Percentiles rank a stretch among this genome's conserved stretches.
Conservation (phyloP, 1,140 invertebrate genomes). For the Glossosoma conforme region DNA sequence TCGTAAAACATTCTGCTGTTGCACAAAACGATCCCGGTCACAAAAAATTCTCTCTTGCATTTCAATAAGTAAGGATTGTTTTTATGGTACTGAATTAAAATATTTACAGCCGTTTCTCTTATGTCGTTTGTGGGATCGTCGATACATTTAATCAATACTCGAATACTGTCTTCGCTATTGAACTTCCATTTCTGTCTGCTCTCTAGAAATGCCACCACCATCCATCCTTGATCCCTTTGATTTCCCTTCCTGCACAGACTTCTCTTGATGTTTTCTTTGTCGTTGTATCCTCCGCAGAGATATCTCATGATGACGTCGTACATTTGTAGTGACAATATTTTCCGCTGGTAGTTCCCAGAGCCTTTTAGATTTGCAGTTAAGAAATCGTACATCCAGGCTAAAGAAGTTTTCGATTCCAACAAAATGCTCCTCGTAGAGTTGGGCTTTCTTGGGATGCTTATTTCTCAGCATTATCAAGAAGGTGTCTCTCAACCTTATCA, state of each 20-base stretch:
- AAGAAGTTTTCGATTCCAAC: slow-evolving; percentile 21
- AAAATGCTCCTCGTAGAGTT: not conserved
- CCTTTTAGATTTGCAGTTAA: slow-evolving; percentile 35
- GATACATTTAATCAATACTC: slow-evolving; percentile 13
- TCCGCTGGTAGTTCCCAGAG: slow-evolving; percentile 47
- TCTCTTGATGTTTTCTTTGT: slow-evolving; percentile 31
- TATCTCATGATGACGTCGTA: slow-evolving; percentile 33
- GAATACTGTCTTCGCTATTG: not conserved
- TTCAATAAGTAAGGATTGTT: slow-evolving; percentile 8
- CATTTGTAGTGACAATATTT: slow-evolving; percentile 40
- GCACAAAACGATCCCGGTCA: slow-evolving; percentile 16
- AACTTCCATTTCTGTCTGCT: slow-evolving; percentile 21
- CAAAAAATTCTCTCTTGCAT: slow-evolving; percentile 17
- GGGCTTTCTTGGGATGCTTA: not conserved
- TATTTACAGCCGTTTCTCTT: slow-evolving; percentile 14
- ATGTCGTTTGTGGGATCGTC: slow-evolving; percentile 23
- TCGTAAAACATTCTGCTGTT: slow-evolving; percentile 27
- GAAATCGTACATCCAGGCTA: slow-evolving; percentile 35
- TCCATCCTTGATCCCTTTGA: slow-evolving; percentile 15
- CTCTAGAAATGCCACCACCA: slow-evolving; percentile 14
- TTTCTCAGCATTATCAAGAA: slow-evolving; percentile 13
- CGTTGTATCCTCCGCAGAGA: slow-evolving; percentile 34
- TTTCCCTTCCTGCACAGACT: slow-evolving; percentile 14
- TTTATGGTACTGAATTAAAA: slow-evolving; percentile 18
- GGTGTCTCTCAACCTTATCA: slow-evolving; percentile 28